Evolutionary conservation across 2,797 vertebrate genomes (phyloP), one percentile per base, ranked within the genome.

Genomic region (Gallinago nigripennis): DNA sequence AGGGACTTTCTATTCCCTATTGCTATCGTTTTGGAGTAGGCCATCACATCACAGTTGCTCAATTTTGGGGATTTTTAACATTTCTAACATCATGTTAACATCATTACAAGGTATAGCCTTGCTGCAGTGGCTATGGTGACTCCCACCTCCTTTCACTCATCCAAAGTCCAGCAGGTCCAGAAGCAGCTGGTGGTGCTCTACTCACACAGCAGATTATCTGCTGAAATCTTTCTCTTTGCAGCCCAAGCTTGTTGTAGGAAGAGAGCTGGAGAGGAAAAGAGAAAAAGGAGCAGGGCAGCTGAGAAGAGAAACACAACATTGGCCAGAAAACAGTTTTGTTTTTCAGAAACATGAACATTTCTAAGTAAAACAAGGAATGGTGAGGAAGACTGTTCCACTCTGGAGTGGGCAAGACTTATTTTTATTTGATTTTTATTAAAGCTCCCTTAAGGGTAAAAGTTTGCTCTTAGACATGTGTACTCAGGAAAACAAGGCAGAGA

Each of bases 301-400:
- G 2, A 54, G 27, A 48, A 56, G 6, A 12, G 68, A 56, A 88
- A 2, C 18, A 51, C 11, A 15, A 17, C 10, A 58, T 4, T 6
- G 39, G 7, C 2, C 43, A 11, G 23, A 6, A 2, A n/a, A 43
- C 5, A 45, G 30, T 5, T 56, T 30, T 5, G 3, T 46, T 15
- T 30, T 24, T 7, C 21, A 48, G 16, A 30, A 11, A n/a, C 1
- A 6, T 12, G 11, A 20, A 20, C 8, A 7, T 61, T 86, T 58
- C 8, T 31, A 61, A 54, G 27, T 27, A 53, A 65, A 89, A 41
- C 37, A 35, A 84, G 57, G 16, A 64, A 35, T 11, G 18, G 7
- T 53, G 30, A 37, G 12, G n/a, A 75, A 61, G 28, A 17, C 8
- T 56, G 4, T 24, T 64, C 24, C 8, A 2, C 20, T 50, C 41